Base-by-base conservation (phyloP, 2,113 vertebrate genomes). In the Coryphaenoides rupestris region DNA sequence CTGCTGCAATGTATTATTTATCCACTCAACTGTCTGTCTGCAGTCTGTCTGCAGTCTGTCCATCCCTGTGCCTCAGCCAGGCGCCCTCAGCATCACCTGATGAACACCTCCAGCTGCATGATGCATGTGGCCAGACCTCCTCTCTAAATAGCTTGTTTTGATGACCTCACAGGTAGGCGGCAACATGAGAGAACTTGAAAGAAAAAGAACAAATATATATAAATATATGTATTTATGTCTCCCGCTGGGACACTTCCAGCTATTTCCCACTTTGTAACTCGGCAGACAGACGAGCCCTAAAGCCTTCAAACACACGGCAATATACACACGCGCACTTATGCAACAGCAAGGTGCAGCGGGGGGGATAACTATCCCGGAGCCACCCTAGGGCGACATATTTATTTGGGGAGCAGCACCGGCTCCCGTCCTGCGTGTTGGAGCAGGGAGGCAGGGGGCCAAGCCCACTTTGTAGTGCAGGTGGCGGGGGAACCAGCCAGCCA, bases 311-410 rank as follows among this genome's bases (percentile, higher is more conserved):
- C n/a, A 24, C 67, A 70, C 62, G 17, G 17, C 60, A 60, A 21
- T n/a, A 62, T 68, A 70, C 55, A 12, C 54, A 26, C 7, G 59
- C 33, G 64, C 65, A 58, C 19, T 17, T 54, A 55, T 45, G 16
- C 63, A 19, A 53, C 19, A 24, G 21, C 21, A 21, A 21, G 9
- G 33, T 12, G 9, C 1, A 40, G 33, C 47, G 17, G 47, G n/a
- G 47, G 17, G 62, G 80, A 76, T 76, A 76, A 75, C 65, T 70
- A 54, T 79, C 73, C 66, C 19, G n/a, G 66, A 75, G 78, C 52
- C 62, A 53, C 76, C 79, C 79, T 66, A 57, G 60, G 79, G 83
- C 79, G 1, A 70, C 59, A 69, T 68, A 62, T 83, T 70, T 71
- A 65, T 83, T 78, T 45, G 73, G 58, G 62, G 72, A 61, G 58